Percentiles rank a stretch among this genome's conserved stretches.
Conservation (phyloP, 2,113 vertebrate species). For the Theristicus caerulescens region DNA sequence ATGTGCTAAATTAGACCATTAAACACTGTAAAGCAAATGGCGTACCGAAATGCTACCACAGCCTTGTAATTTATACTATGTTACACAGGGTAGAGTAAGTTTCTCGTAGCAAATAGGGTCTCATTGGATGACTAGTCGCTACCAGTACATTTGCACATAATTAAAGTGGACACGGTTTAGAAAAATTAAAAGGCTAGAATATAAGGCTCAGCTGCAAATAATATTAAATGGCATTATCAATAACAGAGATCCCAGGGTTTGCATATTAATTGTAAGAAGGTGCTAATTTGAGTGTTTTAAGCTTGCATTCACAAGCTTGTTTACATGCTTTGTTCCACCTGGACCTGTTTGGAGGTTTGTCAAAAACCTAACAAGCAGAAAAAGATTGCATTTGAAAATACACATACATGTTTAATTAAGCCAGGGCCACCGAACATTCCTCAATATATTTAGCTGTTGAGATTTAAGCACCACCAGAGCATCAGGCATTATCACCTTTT, state of each 20-base stretch:
- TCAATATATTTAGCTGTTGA: constrained; percentile 83
- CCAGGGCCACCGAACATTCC: constrained; percentile 82
- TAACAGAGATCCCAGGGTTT: constrained; percentile 72
- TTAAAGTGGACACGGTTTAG: constrained; percentile 71
- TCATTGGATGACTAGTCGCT: constrained; percentile 50
- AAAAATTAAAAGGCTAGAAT: constrained; percentile 65
- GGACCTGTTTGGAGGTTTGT: constrained; percentile 95
- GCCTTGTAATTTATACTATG: constrained; percentile 31
- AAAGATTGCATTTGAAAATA: constrained; percentile 89
- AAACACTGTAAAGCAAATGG: constrained; percentile 52
- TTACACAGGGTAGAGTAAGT: constrained; percentile 26
- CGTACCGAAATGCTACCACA: constrained; percentile 22
- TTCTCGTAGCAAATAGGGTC: constrained; percentile 44
- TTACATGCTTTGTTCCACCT: constrained; percentile 94
- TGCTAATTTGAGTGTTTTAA: constrained; percentile 94
- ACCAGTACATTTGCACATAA: constrained; percentile 66
- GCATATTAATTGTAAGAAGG: constrained; percentile 88
- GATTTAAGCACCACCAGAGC: constrained; percentile 81
- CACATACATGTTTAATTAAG: constrained; percentile 98
- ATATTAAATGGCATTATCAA: constrained; percentile 74
- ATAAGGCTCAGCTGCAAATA: constrained; percentile 65
- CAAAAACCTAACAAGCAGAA: constrained; percentile 92
- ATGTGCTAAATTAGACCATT: constrained; percentile 55
- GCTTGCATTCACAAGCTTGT: constrained; percentile 91
- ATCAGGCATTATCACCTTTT: constrained; percentile 91